These are phyloP conservation scores for Apostichopus leukothele DNA, from an alignment of 53 echinoderm and acorn worm species.

Conservation along the genomic window DNA sequence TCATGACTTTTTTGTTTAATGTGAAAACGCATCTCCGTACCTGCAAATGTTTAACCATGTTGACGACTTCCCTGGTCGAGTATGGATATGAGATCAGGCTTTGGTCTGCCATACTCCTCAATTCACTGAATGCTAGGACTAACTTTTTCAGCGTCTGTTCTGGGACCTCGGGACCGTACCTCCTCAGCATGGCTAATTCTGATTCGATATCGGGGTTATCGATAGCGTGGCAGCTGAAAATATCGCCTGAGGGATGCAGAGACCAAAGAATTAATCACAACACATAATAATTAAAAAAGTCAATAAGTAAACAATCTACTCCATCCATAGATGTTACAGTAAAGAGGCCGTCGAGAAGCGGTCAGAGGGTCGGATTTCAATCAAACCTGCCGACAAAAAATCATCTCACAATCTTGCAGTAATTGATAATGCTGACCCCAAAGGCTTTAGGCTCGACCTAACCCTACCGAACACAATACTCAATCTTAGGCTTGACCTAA, in stretches of 20 bases:
- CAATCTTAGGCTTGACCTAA: too few species aligned
- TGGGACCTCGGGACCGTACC: slow-evolving; percentile 92
- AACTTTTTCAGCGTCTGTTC: slow-evolving; percentile 80
- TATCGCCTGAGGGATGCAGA: slow-evolving; percentile 68
- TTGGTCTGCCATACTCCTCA: slow-evolving; percentile 90
- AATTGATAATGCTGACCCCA: too few species aligned
- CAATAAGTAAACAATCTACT: too few species aligned
- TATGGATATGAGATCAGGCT: slow-evolving; percentile 96
- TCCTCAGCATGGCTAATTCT: slow-evolving; percentile 89
- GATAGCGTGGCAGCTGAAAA: slow-evolving; percentile 97
- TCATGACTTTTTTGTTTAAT: too few species aligned
- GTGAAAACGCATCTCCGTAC: slow-evolving; percentile 35
- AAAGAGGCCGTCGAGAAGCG: too few species aligned
- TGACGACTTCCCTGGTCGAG: slow-evolving; percentile 98
- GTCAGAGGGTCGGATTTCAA: too few species aligned
- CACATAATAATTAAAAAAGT: too few species aligned
- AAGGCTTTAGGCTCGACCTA: too few species aligned
- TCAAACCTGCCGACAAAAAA: too few species aligned
- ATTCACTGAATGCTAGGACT: slow-evolving; percentile 88
- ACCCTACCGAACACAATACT: too few species aligned
- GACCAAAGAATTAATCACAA: neutral
- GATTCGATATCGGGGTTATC: slow-evolving; percentile 96
- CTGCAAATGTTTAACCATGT: slow-evolving; percentile 98
- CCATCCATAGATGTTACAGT: too few species aligned
- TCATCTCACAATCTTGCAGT: too few species aligned